A percentile compares a stretch with the other conserved stretches of the same genome.
These are phyloP conservation scores for Mustela lutreola DNA, from an alignment of 2,113 vertebrate species.

Conservation along the genomic window DNA sequence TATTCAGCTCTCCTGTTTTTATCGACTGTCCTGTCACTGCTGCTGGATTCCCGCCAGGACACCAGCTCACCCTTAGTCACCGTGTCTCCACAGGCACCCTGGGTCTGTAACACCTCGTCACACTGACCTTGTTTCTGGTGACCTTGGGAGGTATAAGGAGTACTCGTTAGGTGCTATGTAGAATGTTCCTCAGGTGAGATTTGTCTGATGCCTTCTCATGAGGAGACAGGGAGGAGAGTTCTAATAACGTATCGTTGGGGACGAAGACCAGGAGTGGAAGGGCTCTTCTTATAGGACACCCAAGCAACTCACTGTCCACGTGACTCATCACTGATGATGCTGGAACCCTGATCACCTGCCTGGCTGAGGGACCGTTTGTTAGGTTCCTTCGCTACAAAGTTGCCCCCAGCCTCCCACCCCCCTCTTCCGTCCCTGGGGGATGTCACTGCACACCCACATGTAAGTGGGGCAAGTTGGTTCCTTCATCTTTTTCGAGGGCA, in stretches of 20 bases:
- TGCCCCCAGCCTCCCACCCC: rapidly evolving
- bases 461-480: neutral
- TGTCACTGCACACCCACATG: neutral
- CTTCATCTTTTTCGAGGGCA: neutral
- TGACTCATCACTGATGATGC: rapidly evolving
- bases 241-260: neutral
- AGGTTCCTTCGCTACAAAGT: neutral
- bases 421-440: no score
- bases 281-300: rapidly evolving
- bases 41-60: neutral
- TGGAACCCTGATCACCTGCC: neutral
- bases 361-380: neutral
- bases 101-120: neutral
- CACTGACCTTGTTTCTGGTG: neutral
- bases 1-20: neutral
- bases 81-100: neutral
- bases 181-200: neutral
- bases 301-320: neutral
- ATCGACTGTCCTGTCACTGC: neutral
- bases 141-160: neutral
- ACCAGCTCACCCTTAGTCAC: rapidly evolving
- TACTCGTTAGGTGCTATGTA: neutral
- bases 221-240: neutral
- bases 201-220: neutral
- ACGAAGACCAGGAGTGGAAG: neutral